Evolutionary conservation across 2,113 vertebrate species (phyloP), one percentile per base, ranked within the genome.

Genomic region (Suricata suricatta): DNA sequence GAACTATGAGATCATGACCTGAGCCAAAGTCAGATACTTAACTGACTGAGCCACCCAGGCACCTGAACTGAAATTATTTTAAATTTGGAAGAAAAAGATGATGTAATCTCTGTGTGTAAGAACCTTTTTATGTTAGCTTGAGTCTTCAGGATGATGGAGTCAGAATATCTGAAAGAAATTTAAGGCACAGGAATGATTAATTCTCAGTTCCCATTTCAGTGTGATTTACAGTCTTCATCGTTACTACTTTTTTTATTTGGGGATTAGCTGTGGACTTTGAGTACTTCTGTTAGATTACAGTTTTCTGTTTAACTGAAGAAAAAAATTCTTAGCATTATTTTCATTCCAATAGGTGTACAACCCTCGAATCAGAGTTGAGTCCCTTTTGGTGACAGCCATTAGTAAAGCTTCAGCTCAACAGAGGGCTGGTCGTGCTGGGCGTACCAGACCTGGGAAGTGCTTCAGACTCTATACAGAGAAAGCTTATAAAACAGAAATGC

Each of bases 341-440:
- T 33, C 27, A n/a, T 96, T 71, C 74, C 0, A 80, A 97, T 88
- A 99, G 99, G 99, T 99, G n/a, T 99, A 99, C 97, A 99, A 99
- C 96, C 99, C 99, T 92, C 99, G 99, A 29, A 99, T 99, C 98
- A 98, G 99, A 98, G 99, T 99, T 12, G 99, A 99, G 98, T 99
- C 99, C 29, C 98, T 99, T 90, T 98, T 99, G 89, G 99, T 99
- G 97, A 99, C 99, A 1, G 99, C 99, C 0, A 99, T 99, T 97
- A 99, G 99, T 97, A 99, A 99, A 99, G 99, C 99, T 25, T 99
- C 99, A 0, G 99, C 99, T 88, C 99, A 99, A 97, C 99, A 99
- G 98, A 99, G 99, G 98, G 99, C 99, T 5, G 99, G 99, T n/a
- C 99, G 99, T 98, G 99, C 99, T 27, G 99, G 99, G 94, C 99